A percentile compares a stretch with the other conserved stretches of the same genome.
Conservation (phyloP, 2,113 vertebrate genomes). For the Lasiurus borealis region DNA sequence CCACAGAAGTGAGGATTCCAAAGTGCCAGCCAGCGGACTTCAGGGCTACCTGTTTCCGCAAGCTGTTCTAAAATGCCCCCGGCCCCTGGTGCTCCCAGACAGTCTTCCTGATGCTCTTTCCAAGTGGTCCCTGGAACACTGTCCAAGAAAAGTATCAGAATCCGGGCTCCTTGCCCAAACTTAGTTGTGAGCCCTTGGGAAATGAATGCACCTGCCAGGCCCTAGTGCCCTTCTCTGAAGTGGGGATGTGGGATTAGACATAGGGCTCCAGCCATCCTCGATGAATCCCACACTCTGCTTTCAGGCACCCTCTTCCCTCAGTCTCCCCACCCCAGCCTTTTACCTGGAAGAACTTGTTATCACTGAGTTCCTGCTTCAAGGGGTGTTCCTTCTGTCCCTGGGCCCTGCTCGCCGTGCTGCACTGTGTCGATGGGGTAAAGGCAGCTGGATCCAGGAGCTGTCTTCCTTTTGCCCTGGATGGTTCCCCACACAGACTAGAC, state of each 20-base stretch:
- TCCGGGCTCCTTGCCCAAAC: rapidly evolving
- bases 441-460: background rate
- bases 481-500: background rate
- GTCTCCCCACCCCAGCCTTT: rapidly evolving
- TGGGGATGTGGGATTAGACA: rapidly evolving
- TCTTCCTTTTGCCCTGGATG: background rate
- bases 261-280: rapidly evolving
- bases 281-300: background rate
- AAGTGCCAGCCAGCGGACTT: background rate
- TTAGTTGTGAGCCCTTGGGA: background rate
- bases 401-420: rapidly evolving
- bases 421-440: rapidly evolving
- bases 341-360: background rate
- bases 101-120: background rate
- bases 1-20: background rate
- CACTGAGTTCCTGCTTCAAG: rapidly evolving
- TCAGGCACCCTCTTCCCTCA: rapidly evolving
- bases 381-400: rapidly evolving
- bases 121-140: rapidly evolving
- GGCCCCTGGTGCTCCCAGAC: background rate
- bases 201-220: background rate
- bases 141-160: background rate
- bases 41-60: background rate
- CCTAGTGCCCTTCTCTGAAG: background rate
- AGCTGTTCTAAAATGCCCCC: too few relatives aligned